These are phyloP conservation scores for Nothoprocta pentlandii DNA, from an alignment of 2,113 vertebrate genomes.

Conservation along the genomic window DNA sequence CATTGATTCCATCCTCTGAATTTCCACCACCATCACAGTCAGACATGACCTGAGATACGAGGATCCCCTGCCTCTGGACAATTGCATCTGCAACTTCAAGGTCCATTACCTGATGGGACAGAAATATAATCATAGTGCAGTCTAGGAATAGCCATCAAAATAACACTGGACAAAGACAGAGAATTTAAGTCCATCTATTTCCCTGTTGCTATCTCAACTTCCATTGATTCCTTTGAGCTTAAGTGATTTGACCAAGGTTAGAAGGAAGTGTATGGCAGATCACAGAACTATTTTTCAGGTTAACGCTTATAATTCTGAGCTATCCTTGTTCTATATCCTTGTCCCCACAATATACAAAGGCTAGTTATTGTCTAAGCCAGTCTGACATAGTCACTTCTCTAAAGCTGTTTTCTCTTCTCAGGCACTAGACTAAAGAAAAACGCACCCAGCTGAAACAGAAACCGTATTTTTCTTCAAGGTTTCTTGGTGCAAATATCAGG, in stretches of 20 bases:
- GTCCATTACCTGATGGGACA: not conserved
- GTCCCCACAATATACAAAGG: not conserved
- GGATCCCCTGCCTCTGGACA: not conserved
- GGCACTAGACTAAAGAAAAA: not conserved
- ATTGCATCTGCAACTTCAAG: not conserved
- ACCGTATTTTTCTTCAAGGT: constrained; percentile 6
- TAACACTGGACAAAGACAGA: rapidly evolving
- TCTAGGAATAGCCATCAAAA: not conserved
- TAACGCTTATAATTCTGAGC: not conserved
- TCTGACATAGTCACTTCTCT: not conserved
- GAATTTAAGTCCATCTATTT: not conserved
- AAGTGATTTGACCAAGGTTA: not conserved
- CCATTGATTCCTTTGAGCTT: not conserved
- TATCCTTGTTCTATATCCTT: not conserved
- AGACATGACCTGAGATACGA: not conserved
- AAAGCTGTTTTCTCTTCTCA: not conserved
- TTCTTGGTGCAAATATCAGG: constrained; percentile 47
- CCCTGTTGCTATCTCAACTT: not conserved
- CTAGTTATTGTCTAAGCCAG: not conserved
- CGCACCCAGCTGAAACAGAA: constrained; percentile 8
- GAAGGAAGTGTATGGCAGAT: not conserved
- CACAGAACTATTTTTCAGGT: not conserved
- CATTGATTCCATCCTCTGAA: not conserved
- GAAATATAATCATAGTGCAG: not conserved
- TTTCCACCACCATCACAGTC: not conserved